A percentile compares a stretch with the other conserved stretches of the same genome.
phyloP scores from a whole-genome alignment of 2,797 vertebrate genomes.

The Mycteria americana region DNA sequence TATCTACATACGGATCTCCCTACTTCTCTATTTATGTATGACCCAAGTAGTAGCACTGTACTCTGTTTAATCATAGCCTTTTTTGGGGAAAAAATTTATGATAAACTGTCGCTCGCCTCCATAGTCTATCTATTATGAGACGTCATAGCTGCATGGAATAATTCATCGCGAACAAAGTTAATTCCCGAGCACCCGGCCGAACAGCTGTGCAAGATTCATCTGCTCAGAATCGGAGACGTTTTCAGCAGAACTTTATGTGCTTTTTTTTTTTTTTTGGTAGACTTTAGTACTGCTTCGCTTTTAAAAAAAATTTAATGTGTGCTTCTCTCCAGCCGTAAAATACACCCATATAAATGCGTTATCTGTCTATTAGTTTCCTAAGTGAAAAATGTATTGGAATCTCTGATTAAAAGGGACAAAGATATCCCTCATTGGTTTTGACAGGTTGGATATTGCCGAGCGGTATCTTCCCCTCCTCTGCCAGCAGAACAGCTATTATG shows the following conservation, averaged over 20 bases:
- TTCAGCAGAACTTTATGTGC: not conserved
- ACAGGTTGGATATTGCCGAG: not conserved
- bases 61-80: not conserved
- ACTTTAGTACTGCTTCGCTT: not conserved
- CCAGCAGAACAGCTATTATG: not conserved
- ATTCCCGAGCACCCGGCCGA: not conserved
- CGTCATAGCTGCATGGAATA: not conserved
- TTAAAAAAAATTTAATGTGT: not conserved
- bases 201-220: not conserved
- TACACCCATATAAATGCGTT: not conserved
- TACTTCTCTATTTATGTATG: not conserved
- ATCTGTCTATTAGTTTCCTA: not conserved
- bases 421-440: not conserved
- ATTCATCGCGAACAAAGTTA: not conserved
- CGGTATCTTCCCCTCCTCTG: not conserved
- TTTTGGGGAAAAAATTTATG: accelerated
- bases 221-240: not conserved
- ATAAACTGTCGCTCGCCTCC: not conserved
- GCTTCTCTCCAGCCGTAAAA: not conserved
- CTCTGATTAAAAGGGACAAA: constrained; percentile 21
- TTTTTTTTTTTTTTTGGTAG: not conserved
- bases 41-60: not conserved
- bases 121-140: not conserved
- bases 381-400: constrained; percentile 8
- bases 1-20: not conserved